A percentile compares a stretch with the other conserved stretches of the same genome.
Evolutionary conservation across 2,113 vertebrate genomes (phyloP).

Genomic region (Hiodon tergisus): DNA sequence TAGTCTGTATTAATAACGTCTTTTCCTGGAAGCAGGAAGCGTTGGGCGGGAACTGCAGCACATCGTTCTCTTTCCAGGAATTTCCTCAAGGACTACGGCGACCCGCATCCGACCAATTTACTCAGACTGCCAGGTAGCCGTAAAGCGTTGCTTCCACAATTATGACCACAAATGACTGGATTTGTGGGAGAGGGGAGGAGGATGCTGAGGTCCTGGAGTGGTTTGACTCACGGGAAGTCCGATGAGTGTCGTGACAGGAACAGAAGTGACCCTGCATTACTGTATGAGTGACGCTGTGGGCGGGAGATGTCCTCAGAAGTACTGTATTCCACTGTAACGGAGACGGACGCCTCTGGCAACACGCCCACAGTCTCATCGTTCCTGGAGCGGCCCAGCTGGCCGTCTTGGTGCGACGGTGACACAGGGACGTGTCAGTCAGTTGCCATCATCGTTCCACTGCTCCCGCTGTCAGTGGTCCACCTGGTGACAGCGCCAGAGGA

Average conservation of each 20-base stretch:
- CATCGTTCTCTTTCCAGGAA: conserved; percentile 57
- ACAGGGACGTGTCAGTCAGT: not conserved
- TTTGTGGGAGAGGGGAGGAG: not conserved
- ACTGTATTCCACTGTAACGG: not conserved
- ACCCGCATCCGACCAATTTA: conserved; percentile 23
- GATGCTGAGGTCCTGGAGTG: not conserved
- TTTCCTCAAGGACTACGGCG: conserved; percentile 33
- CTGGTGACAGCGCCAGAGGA: too few species aligned
- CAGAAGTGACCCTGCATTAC: too few species aligned
- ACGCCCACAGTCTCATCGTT: not conserved
- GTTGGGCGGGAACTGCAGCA: conserved; percentile 40
- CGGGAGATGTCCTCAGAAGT: not conserved
- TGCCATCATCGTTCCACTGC: too few species aligned
- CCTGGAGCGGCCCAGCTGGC: not conserved
- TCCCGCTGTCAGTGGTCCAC: too few species aligned
- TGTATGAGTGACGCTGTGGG: not conserved
- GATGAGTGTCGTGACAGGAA: too few species aligned
- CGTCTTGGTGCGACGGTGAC: not conserved
- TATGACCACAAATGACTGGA: not conserved
- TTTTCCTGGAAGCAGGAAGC: conserved; percentile 45
- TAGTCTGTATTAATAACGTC: conserved; percentile 24
- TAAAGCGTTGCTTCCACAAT: not conserved
- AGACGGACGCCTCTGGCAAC: not conserved
- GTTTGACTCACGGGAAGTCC: too few species aligned
- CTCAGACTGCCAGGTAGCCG: conserved; percentile 26